These are phyloP conservation scores for Dermatophagoides farinae DNA, from an alignment of 1,140 invertebrate genomes.

Conservation along the genomic window DNA sequence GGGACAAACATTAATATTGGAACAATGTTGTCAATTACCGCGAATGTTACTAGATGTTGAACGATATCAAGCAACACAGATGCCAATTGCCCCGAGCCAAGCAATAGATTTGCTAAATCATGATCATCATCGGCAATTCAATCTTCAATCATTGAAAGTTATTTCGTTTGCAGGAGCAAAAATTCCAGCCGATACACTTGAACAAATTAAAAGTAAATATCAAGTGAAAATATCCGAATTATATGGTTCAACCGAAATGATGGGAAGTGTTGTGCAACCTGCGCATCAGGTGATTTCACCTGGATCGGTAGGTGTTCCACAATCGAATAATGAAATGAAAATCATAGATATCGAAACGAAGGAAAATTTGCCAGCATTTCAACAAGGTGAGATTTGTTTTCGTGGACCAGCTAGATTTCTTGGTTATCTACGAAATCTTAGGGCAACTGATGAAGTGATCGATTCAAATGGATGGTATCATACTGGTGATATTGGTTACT, in stretches of 20 bases:
- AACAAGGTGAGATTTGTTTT: conserved; percentile 20
- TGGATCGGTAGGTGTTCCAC: neutral
- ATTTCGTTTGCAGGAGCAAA: neutral
- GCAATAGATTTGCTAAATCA: neutral
- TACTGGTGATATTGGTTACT: conserved; percentile 29
- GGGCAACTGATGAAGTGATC: conserved; percentile 14
- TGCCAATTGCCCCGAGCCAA: neutral
- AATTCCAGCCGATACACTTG: neutral
- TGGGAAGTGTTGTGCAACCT: neutral
- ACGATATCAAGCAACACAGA: neutral
- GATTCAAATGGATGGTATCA: conserved; percentile 28
- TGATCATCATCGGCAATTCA: neutral
- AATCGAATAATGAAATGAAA: conserved; percentile 6
- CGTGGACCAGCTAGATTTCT: conserved; percentile 22
- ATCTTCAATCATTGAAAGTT: neutral
- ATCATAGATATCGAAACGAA: neutral
- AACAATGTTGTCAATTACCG: neutral
- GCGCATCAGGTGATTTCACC: neutral
- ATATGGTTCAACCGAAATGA: conserved; percentile 4
- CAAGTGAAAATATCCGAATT: neutral
- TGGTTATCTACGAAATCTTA: conserved; percentile 18
- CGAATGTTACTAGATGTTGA: neutral
- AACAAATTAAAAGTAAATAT: neutral
- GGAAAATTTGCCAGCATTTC: neutral
- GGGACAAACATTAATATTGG: neutral